Percentiles rank a stretch among this genome's conserved stretches.
These are phyloP conservation scores for Zoanthus solanderi DNA, from an alignment of 92 coral and sea anemone genomes.

Conservation along the genomic window DNA sequence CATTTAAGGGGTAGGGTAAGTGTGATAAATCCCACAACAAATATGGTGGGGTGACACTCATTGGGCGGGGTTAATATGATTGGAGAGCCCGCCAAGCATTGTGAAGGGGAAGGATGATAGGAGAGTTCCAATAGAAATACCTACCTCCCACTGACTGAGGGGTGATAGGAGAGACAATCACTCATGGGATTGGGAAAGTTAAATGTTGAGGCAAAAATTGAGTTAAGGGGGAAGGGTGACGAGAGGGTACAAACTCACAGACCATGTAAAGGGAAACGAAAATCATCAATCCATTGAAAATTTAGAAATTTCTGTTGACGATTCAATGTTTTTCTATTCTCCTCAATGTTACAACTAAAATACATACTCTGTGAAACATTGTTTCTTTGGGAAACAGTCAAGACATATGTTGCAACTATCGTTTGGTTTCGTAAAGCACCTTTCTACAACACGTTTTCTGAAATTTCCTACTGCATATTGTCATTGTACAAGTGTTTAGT, in stretches of 20 bases:
- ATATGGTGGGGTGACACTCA: no score
- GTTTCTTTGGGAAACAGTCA: neutral
- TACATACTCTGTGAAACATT: neutral
- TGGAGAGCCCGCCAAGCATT: no score
- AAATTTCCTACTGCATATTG: neutral
- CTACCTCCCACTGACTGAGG: no score
- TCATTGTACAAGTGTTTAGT: neutral
- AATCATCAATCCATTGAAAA: neutral
- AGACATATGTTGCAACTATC: neutral
- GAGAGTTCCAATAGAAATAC: no score
- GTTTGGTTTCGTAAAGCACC: neutral
- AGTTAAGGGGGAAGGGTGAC: neutral
- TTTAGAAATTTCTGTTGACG: neutral
- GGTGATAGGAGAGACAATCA: no score
- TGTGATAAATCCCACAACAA: no score
- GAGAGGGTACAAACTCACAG: neutral
- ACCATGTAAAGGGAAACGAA: neutral
- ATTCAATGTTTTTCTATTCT: neutral
- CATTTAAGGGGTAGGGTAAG: no score
- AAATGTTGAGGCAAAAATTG: neutral
- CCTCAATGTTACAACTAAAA: neutral
- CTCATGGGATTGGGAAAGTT: no score
- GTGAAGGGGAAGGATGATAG: no score
- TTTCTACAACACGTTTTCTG: neutral
- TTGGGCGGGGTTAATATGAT: no score